Evolutionary conservation across 2,797 vertebrate species (phyloP).

Genomic region (Lacerta viridis): DNA sequence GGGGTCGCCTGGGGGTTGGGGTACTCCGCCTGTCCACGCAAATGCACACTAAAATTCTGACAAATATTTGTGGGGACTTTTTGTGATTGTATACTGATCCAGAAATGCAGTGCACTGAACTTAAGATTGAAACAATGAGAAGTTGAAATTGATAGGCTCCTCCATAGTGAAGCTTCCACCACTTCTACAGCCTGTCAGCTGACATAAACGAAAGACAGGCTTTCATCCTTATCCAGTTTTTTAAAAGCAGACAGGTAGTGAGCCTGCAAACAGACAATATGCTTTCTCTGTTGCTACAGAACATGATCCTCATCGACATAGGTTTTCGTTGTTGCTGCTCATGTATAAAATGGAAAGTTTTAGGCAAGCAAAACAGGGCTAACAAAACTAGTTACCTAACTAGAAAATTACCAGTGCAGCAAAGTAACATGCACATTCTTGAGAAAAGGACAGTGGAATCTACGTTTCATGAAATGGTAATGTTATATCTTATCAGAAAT

Average conservation of each 20-base stretch:
- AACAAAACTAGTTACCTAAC: constrained; percentile 39
- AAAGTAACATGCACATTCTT: constrained; percentile 35
- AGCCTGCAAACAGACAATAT: too few species aligned
- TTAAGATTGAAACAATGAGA: too few species aligned
- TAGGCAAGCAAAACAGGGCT: constrained; percentile 47
- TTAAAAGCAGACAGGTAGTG: too few species aligned
- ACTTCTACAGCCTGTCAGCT: neutral
- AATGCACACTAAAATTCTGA: too few species aligned
- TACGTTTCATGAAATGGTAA: constrained; percentile 49
- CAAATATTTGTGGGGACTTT: too few species aligned
- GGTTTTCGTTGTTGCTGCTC: constrained; percentile 21
- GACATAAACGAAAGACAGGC: neutral
- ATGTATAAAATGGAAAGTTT: constrained; percentile 49
- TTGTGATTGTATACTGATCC: too few species aligned
- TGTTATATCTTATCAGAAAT: constrained; percentile 62
- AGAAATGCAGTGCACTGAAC: too few species aligned
- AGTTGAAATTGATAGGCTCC: too few species aligned
- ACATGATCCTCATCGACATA: neutral
- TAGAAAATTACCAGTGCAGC: constrained; percentile 41
- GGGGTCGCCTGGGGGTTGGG: too few species aligned
- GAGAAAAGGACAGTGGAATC: neutral
- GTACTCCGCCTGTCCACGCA: too few species aligned
- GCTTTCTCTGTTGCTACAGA: neutral
- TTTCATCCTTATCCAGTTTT: neutral
- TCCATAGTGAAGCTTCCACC: neutral